These are phyloP conservation scores for Rhagoletis pomonella DNA, from an alignment of 1,140 invertebrate genomes.

Conservation along the genomic window DNA sequence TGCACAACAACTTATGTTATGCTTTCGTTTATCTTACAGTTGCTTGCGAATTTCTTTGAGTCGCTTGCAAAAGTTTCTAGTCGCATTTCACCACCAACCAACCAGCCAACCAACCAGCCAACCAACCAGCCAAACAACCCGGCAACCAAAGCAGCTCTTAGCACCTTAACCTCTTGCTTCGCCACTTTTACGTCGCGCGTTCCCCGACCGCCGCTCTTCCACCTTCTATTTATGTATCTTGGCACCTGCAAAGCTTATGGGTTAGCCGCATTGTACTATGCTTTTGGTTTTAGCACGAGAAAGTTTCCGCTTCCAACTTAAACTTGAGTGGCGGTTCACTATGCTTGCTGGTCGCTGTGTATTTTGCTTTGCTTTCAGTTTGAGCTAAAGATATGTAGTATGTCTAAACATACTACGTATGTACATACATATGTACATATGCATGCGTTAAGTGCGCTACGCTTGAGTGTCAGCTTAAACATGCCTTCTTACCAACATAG, in stretches of 20 bases:
- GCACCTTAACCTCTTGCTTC: neutral
- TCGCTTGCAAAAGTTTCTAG: neutral
- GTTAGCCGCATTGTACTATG: slow-evolving; percentile 29
- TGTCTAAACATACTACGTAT: neutral
- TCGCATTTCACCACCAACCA: neutral
- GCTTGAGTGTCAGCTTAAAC: slow-evolving; percentile 1
- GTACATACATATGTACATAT: neutral
- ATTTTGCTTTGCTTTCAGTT: neutral
- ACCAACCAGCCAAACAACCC: neutral
- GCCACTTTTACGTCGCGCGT: neutral
- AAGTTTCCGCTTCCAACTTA: slow-evolving; percentile 48
- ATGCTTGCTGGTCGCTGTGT: slow-evolving; percentile 9
- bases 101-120: neutral
- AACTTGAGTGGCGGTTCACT: slow-evolving; percentile 38
- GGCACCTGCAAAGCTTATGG: slow-evolving; percentile 6
- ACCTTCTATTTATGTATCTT: neutral
- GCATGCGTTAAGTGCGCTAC: neutral
- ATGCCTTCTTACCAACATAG: neutral
- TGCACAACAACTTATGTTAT: neutral
- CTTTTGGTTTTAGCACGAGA: slow-evolving; percentile 32
- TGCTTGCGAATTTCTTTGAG: neutral
- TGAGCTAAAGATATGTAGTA: neutral
- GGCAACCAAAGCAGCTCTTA: neutral
- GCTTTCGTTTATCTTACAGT: no score
- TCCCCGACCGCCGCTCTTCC: neutral